Base-by-base conservation (phyloP, 2,888 invertebrate genomes). In the Acronicta leporina region DNA sequence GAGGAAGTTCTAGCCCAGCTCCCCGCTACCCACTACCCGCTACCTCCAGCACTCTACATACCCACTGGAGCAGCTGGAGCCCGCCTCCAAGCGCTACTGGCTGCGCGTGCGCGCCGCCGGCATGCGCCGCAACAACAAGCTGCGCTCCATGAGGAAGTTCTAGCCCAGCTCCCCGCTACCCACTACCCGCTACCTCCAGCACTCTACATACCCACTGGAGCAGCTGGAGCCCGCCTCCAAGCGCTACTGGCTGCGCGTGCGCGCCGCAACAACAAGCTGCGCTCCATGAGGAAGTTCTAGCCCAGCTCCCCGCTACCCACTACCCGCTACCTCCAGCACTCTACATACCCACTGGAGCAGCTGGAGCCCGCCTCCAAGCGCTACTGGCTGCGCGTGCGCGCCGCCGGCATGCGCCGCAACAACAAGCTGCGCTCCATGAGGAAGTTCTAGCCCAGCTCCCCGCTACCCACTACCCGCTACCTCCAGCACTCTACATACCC, bases 1-100 rank as follows among this genome's bases (percentile, higher is more conserved):
- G 74, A 95, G 94, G 69, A 95, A 95, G 82, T 96, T 96, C 89
- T 97, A 87, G 33, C 27, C 1, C 11, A n/a, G 20, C 20, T 11
- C 11, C 13, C 4, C 33, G 11, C 8, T 9, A n/a, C n/a, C n/a
- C n/a, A n/a, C n/a, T n/a, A n/a, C n/a, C n/a, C n/a, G n/a, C n/a
- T n/a, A n/a, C n/a, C n/a, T n/a, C n/a, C n/a, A n/a, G n/a, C n/a
- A n/a, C n/a, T n/a, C n/a, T n/a, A n/a, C n/a, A n/a, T n/a, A n/a
- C n/a, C n/a, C n/a, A n/a, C n/a, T n/a, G n/a, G n/a, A n/a, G n/a
- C n/a, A 97, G 80, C 83, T 98, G 62, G 98, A 98, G 86, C 97
- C 97, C 5, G 94, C 96, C 80, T 95, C 96, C 10, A 96, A 97
- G 87, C 94, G 96, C 80, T 99, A 99, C 90, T 99, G 98, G 98